Evolutionary conservation across 2,888 invertebrate species (phyloP), one percentile per base, ranked within the genome.

Genomic region (Eristalis tenax): DNA sequence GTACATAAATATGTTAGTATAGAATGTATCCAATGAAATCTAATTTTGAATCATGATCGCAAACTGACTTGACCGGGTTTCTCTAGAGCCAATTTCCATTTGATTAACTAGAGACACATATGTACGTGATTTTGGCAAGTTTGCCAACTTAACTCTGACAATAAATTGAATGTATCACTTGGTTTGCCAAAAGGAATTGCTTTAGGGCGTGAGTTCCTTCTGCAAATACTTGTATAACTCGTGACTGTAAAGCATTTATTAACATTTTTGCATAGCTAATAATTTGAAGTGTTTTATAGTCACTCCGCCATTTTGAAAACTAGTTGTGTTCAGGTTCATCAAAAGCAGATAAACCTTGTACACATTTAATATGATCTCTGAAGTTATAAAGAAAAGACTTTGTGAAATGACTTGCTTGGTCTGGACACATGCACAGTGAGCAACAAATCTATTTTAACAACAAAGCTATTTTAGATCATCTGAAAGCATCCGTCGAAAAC

Each of bases 11-110:
- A 32, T 32, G 32, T 26, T 2, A 15, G 18, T 28, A 28, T 61
- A 38, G 6, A 35, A 50, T 13, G 8, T 32, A 64, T 18, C 18
- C 4, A 65, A 22, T 38, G 18, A 65, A 57, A 70, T 18, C 65
- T 79, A 79, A 79, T 56, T 79, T 71, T 79, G 79, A 71, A 57
- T 79, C 64, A 65, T 79, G 79, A 79, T 71, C 71, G n/a, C 70
- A 71, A 32, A 65, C 40, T 79, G 22, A 22, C 59, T 65, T 79
- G 79, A 71, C 78, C 78, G 78, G 65, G 38, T 79, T 79, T 18
- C 22, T 70, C 38, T 64, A 40, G 64, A 71, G 79, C 71, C 79
- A 79, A 71, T 79, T 79, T 71, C 43, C 28, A 11, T 65, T 78
- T 78, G 28, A 65, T 79, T 57, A 38, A 70, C 56, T 50, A 35